Conservation (phyloP, 1,140 invertebrate species). For the roundworm (Caenorhabditis elegans) region WBcel235 BX284603.4:9851001-9851500, state of each 20-base stretch:
- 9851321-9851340: not conserved
- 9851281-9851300: not conserved
- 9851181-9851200: not conserved
- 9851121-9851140: no score
- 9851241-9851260: not conserved
- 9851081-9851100: not conserved
- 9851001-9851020: not conserved
- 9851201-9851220: not conserved
- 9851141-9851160: no score
- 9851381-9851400: no score
- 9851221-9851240: not conserved
- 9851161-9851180: no score
- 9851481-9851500: no score
- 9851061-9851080: not conserved
- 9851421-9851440: no score
- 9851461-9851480: no score
- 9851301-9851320: not conserved
- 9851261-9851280: not conserved
- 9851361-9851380: no score
- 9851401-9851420: no score
- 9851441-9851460: no score
- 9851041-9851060: not conserved
- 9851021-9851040: not conserved
- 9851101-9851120: no score
- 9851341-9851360: no score